Evolutionary conservation across 2,113 vertebrate species (phyloP), one percentile per base, ranked within the genome.

Genomic region (Riparia riparia): DNA sequence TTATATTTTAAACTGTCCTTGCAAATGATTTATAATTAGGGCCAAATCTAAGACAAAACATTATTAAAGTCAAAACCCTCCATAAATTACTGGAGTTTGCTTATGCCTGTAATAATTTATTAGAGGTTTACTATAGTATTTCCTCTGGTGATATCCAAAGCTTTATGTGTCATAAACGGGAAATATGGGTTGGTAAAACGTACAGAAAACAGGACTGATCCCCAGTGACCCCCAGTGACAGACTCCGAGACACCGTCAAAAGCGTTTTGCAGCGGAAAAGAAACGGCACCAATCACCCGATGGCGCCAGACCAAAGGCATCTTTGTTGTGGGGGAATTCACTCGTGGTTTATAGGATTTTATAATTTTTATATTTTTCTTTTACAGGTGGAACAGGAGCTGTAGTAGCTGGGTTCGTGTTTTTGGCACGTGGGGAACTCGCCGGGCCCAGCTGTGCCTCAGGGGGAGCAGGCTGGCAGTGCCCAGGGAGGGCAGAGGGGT

Each of bases 21-120:
- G 93, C 94, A 89, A 95, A 96, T 96, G 96, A 98, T 98, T 98
- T 98, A 98, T 97, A 98, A 98, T 98, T 97, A 97, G 82, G 96
- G 93, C 94, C 92, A 97, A 97, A 97, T 96, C 95, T 96, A 97
- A 98, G 97, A 97, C 96, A 98, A 98, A 98, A 98, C 96, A 97
- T 97, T 97, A 98, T 97, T 97, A 97, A 98, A 98, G 96, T 97
- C 97, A 94, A 97, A 96, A 56, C 94, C 92, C 95, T n/a, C 86
- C 68, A 95, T 98, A 98, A 98, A 97, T 97, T 94, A 97, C 90
- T 28, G 7, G 11, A 13, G 83, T 96, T 96, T 97, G 95, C 96
- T 97, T 92, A 72, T 68, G 96, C 82, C 83, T 95, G 89, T 54
- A 95, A 80, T 95, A 93, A 96, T 98, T 97, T 96, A 98, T 97